Evolutionary conservation across 2,797 vertebrate species (phyloP).

Genomic region (Parauchenoglanis ngamensis): DNA sequence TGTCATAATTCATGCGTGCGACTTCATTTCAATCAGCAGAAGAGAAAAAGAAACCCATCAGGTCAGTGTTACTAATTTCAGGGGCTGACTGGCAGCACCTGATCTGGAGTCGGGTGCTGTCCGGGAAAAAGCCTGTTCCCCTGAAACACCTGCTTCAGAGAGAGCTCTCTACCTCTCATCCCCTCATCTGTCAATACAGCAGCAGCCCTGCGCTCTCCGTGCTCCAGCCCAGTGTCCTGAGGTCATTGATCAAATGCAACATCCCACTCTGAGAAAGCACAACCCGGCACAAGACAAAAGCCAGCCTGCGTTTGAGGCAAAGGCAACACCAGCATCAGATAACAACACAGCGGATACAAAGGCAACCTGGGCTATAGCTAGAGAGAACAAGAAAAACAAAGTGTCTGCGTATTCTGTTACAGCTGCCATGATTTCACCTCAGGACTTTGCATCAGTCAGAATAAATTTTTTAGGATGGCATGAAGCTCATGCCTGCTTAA

Average conservation of each 20-base stretch:
- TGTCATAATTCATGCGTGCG: constrained; percentile 60
- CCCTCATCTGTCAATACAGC: constrained; percentile 47
- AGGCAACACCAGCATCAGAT: constrained; percentile 23
- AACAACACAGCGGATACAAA: constrained; percentile 15
- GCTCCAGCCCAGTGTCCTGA: constrained; percentile 23
- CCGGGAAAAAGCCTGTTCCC: constrained; percentile 23
- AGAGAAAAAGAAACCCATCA: constrained; percentile 9
- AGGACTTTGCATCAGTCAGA: constrained; percentile 49
- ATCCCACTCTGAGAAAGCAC: constrained; percentile 27
- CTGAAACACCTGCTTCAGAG: constrained; percentile 47
- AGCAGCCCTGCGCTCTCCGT: constrained; percentile 14
- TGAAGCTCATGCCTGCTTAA: constrained; percentile 44
- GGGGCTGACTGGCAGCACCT: constrained; percentile 33
- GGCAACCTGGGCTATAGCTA: constrained; percentile 22
- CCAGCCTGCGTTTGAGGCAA: constrained; percentile 14
- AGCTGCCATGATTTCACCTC: constrained; percentile 41
- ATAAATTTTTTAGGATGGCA: constrained; percentile 51
- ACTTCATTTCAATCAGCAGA: constrained; percentile 31
- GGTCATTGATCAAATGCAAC: constrained; percentile 49
- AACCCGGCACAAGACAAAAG: constrained; percentile 36
- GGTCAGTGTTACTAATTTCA: constrained; percentile 50
- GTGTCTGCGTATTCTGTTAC: constrained; percentile 13
- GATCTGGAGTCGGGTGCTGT: constrained; percentile 36
- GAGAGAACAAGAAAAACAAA: constrained; percentile 23
- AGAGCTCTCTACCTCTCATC: constrained; percentile 42